Evolutionary conservation across 1,140 invertebrate species (phyloP), one percentile per base, ranked within the genome.

Genomic region (Drosophila truncata): DNA sequence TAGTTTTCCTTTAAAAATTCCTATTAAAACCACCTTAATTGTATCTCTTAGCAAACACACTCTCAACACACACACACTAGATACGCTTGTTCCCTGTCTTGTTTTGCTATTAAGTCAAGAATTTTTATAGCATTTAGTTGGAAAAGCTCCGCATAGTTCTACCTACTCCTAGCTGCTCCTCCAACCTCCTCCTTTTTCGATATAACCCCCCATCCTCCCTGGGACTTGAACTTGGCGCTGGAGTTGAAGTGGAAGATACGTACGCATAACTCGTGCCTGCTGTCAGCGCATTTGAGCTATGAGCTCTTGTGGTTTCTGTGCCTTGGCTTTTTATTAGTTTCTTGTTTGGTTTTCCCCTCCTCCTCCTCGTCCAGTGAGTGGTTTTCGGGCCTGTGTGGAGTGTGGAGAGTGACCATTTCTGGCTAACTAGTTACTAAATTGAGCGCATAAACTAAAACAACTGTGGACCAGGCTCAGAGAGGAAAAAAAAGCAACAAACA

Each of bases 51-150:
- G 35, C 66, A 57, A 47, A 61, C 74, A 58, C 50, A 52, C 35
- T 81, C 71, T 44, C 16, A 27, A 35, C 29, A 33, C 49, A 49
- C 47, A 50, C 44, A 20, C 23, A 18, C 16, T 54, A 54, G 62
- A 42, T 54, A 54, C 37, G 62, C 66, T 70, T 88, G 84, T 88
- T 88, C 78, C 72, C 74, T 88, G 81, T 88, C 85, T 88, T 88
- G 84, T 88, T 85, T 90, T 90, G 78, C 85, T 90, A 88, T 88
- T 88, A 88, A 88, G 85, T 90, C 85, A 88, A 88, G 85, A 90
- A 88, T 88, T 88, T 88, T 90, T 90, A 88, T 88, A 90, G 85
- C 85, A 88, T 88, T 88, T 88, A 90, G 85, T 88, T 88, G 85
- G 85, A 90, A 88, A 88, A 90, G 85, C 85, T 88, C 77, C 87